phyloP scores from a whole-genome alignment of 2,797 vertebrate species.

The Chiloscyllium punctatum region DNA sequence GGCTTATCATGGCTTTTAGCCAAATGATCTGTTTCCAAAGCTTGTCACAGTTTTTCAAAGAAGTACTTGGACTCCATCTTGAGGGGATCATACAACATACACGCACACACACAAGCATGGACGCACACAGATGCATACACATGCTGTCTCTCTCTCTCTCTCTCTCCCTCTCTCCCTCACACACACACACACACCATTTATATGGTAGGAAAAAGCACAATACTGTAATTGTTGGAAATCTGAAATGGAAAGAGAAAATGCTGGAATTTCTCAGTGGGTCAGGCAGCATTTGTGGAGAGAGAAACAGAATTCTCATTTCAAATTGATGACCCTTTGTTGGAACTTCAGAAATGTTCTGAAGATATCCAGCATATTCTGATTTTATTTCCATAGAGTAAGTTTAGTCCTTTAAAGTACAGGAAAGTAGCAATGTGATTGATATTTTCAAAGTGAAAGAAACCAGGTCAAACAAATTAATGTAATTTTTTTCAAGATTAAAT shows the following conservation, averaged over 20 bases:
- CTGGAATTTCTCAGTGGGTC: background rate
- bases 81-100: background rate
- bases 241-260: background rate
- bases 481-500: background rate
- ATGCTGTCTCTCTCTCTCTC: too few relatives aligned
- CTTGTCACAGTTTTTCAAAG: slow-evolving; percentile 10
- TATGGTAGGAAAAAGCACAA: background rate
- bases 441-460: background rate
- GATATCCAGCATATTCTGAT: background rate
- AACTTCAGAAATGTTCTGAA: background rate
- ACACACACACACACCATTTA: background rate
- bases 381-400: background rate
- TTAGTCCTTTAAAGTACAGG: background rate
- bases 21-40: slow-evolving; percentile 15
- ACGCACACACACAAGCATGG: too few relatives aligned
- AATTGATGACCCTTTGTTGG: background rate
- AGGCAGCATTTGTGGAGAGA: background rate
- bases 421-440: background rate
- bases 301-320: background rate
- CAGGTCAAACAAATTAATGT: background rate
- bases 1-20: background rate
- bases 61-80: slow-evolving; percentile 32
- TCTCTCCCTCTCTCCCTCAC: too few relatives aligned
- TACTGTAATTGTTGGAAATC: background rate
- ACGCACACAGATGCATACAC: background rate